phyloP scores from a whole-genome alignment of 2,797 vertebrate genomes.

The Novumbra hubbsi region DNA sequence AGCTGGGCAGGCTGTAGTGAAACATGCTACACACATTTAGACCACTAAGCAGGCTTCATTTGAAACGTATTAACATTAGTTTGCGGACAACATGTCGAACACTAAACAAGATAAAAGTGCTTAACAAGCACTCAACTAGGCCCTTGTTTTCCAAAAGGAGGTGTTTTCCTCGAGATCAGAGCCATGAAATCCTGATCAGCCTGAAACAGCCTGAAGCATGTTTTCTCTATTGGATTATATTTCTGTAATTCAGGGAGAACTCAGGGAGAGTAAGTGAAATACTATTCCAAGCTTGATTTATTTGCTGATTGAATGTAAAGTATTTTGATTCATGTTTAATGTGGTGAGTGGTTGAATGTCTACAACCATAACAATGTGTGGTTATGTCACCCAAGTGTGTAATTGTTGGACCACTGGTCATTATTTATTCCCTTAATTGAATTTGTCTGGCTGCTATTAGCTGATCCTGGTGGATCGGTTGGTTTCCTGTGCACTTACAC shows the following conservation, averaged over 20 bases:
- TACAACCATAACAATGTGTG: slow-evolving; percentile 19
- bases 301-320: slow-evolving; percentile 17
- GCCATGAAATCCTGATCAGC: slow-evolving; percentile 56
- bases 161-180: slow-evolving; percentile 28
- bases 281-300: slow-evolving; percentile 23
- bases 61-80: slow-evolving; percentile 69
- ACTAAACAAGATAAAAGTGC: slow-evolving; percentile 40
- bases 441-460: slow-evolving; percentile 67
- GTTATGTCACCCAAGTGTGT: slow-evolving; percentile 23
- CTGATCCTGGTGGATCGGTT: slow-evolving; percentile 62
- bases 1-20: slow-evolving; percentile 65
- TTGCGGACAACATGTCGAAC: slow-evolving; percentile 59
- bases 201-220: neutral
- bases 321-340: slow-evolving; percentile 32
- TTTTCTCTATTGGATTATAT: neutral
- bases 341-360: slow-evolving; percentile 30
- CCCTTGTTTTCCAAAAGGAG: slow-evolving; percentile 58
- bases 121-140: slow-evolving; percentile 45
- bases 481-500: slow-evolving; percentile 55
- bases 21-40: slow-evolving; percentile 63
- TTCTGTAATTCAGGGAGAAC: neutral
- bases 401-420: slow-evolving; percentile 42
- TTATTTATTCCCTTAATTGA: slow-evolving; percentile 67
- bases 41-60: slow-evolving; percentile 73
- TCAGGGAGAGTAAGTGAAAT: neutral